Evolutionary conservation across 2,113 vertebrate species (phyloP), one percentile per base, ranked within the genome.

Genomic region (Cynoglossus semilaevis): DNA sequence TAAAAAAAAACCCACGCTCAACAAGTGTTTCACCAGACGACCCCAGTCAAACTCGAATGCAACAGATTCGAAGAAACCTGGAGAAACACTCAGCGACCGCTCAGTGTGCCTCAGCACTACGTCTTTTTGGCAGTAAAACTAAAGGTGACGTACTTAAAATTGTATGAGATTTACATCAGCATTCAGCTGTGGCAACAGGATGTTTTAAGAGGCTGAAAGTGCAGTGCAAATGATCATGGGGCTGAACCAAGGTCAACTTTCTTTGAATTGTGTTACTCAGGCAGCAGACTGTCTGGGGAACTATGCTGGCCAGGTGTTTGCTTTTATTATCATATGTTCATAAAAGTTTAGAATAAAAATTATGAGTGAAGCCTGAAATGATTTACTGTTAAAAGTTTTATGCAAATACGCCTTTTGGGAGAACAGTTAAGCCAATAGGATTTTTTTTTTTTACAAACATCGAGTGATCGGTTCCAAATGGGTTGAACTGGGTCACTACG

Each of bases 211-310:
- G 51, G 52, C 57, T 58, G 38, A 77, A 63, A 37, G 63, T 41
- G 38, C 7, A n/a, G 57, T 45, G 57, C 42, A 59, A 64, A 74
- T 61, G 61, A 83, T 81, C 72, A 70, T 43, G 46, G 48, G 64
- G 47, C 19, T 47, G 49, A 41, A 38, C 48, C 54, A 19, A 57
- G 59, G 71, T 71, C 59, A 79, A 70, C 73, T 74, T 73, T 77
- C 38, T 70, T 41, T 40, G 56, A 56, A 63, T 69, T 67, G 66
- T 53, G 78, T 60, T 52, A 48, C 58, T 77, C 68, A 52, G 44
- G 18, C 52, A 64, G 45, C 56, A 40, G 77, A 71, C 59, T 66
- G 36, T 72, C 63, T 54, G 54, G 48, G 52, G 44, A 51, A 58
- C 44, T 48, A 52, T 58, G 73, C 47, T 46, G 47, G 63, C 41